Evolutionary conservation across 2,888 invertebrate genomes (phyloP), one percentile per base, ranked within the genome.

Genomic region (Apamea epomidion): DNA sequence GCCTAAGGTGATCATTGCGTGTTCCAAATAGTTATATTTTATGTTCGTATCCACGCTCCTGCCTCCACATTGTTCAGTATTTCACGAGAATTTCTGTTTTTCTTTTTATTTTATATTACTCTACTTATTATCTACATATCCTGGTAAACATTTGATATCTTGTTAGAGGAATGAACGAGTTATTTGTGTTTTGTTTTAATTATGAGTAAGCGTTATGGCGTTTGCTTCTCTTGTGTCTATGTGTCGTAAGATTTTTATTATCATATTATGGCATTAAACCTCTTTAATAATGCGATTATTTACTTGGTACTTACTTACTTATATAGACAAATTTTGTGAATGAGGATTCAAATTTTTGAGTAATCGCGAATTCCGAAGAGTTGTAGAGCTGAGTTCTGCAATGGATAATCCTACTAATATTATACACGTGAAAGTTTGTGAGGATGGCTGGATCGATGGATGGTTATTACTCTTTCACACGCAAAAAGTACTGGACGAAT

Each of bases 1-100:
- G 92, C 89, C 91, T 94, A 93, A 95, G 93, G 92, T 92, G 93
- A 91, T 91, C 90, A 90, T 96, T 92, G 96, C 96, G 95, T 96
- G 96, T 87, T 92, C 84, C 88, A 87, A 86, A 86, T 90, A 89
- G 91, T 94, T 92, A 92, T 89, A 90, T 92, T 77, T 94, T 92
- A 92, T 89, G 90, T 86, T 88, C 73, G 82, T 88, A 90, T 89
- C 86, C 88, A 87, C 88, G 87, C 78, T 91, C 87, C 89, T 89
- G 80, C 85, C 88, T 87, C 88, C 89, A 83, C 82, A 86, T 87
- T 90, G 89, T 90, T 85, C 74, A 48, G 81, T 85, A 76, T 78
- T 83, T 78, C 78, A 76, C 71, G 83, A 48, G 78, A 78, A 81
- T 83, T 84, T 88, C 86, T 86, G 87, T 87, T 88, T 81, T 83